Evolutionary conservation across 2,113 vertebrate genomes (phyloP).

Genomic region (Channa maculata): DNA sequence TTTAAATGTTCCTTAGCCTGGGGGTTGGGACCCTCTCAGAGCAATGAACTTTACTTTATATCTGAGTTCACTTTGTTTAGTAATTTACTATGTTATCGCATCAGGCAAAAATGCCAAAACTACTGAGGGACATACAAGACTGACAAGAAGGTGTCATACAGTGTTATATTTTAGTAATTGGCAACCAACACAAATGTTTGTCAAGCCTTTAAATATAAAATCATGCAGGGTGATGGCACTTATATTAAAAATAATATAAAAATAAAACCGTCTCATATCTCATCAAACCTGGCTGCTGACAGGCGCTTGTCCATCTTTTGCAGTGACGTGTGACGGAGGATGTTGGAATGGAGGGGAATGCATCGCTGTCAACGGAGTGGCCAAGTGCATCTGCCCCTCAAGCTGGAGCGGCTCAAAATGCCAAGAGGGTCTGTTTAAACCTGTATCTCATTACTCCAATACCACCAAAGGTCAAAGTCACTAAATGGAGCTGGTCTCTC

Average conservation of each 20-base stretch:
- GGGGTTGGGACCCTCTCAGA: too few species aligned
- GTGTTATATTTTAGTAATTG: too few species aligned
- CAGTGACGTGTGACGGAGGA: conserved; percentile 88
- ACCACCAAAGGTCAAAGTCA: conserved; percentile 40
- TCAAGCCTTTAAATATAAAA: too few species aligned
- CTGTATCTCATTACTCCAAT: conserved; percentile 24
- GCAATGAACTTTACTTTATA: too few species aligned
- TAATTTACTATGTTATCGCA: too few species aligned
- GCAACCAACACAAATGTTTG: too few species aligned
- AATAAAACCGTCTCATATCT: neutral
- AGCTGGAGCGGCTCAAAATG: conserved; percentile 89
- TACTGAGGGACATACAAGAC: too few species aligned
- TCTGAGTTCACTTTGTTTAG: too few species aligned
- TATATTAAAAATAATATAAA: neutral
- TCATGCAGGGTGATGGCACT: too few species aligned
- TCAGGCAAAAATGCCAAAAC: too few species aligned
- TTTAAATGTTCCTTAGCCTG: too few species aligned
- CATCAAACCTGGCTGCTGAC: neutral
- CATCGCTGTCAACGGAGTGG: conserved; percentile 83
- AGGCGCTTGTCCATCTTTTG: conserved; percentile 6
- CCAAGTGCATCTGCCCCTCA: conserved; percentile 87
- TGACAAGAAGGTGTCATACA: too few species aligned
- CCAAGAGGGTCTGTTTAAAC: conserved; percentile 84
- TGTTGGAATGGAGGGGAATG: conserved; percentile 90
- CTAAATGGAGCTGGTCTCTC: conserved; percentile 24